Percentiles rank a stretch among this genome's conserved stretches.
phyloP scores from a whole-genome alignment of 2,888 invertebrate genomes.

The Drosophila macrospina region DNA sequence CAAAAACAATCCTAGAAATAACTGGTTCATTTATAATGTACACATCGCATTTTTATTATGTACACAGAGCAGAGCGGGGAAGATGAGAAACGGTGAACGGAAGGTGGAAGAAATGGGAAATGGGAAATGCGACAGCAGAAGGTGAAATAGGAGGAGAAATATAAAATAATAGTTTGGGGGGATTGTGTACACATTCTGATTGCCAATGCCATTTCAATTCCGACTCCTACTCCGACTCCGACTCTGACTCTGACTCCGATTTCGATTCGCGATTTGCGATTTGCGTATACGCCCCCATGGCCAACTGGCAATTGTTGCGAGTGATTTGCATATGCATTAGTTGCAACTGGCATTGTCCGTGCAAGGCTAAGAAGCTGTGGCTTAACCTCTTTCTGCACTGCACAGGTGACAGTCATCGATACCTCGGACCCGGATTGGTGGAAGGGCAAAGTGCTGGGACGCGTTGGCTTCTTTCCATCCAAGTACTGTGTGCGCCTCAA shows the following conservation, averaged over 20 bases:
- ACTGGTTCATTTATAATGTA: conserved; percentile 61
- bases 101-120: too few species aligned
- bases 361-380: conserved; percentile 26
- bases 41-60: conserved; percentile 56
- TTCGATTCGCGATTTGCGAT: conserved; percentile 11
- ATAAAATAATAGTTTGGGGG: conserved; percentile 26
- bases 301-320: conserved; percentile 58
- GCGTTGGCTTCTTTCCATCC: conserved; percentile 96
- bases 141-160: conserved; percentile 16
- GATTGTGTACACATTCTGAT: conserved; percentile 48
- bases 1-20: conserved; percentile 31
- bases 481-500: conserved; percentile 96
- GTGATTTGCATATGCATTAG: conserved; percentile 68
- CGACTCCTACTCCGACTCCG: conserved; percentile 2
- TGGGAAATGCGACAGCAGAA: background rate
- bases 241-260: conserved; percentile 3
- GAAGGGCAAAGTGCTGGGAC: conserved; percentile 97
- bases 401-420: conserved; percentile 94
- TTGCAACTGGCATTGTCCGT: conserved; percentile 39
- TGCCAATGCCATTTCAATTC: conserved; percentile 42
- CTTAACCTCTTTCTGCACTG: conserved; percentile 8
- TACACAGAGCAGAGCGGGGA: conserved; percentile 29
- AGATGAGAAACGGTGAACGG: conserved; percentile 22
- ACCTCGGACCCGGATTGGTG: conserved; percentile 98
- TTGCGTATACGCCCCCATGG: conserved; percentile 52